These are phyloP conservation scores for Muscidifurax raptorellus DNA, from an alignment of 1,140 invertebrate species.

Conservation along the genomic window DNA sequence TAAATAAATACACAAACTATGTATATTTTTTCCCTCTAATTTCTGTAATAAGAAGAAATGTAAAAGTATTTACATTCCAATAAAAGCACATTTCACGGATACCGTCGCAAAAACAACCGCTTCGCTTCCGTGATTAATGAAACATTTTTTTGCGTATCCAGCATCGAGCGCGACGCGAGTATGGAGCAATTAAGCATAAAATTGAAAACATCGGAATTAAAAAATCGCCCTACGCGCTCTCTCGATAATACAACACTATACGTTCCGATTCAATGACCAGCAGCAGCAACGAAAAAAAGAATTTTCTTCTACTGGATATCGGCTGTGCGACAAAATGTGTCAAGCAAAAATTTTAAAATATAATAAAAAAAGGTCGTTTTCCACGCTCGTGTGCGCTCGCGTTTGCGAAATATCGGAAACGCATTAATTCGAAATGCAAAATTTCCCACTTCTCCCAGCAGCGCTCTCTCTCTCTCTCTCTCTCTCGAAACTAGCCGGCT, in stretches of 20 bases:
- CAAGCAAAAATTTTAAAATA: background rate
- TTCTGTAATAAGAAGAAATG: too few relatives aligned
- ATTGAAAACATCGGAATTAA: constrained; percentile 12
- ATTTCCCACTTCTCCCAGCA: background rate
- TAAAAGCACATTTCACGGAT: constrained; percentile 9
- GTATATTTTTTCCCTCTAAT: too few relatives aligned
- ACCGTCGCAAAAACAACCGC: background rate
- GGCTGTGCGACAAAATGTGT: background rate
- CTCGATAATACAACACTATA: background rate
- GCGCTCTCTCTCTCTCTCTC: background rate
- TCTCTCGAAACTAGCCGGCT: background rate
- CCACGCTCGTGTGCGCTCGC: background rate
- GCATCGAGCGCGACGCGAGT: background rate
- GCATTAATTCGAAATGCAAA: constrained; percentile 19
- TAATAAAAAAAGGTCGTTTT: background rate
- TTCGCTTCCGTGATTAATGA: background rate
- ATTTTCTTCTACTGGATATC: background rate
- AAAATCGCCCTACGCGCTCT: background rate
- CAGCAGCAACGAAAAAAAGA: background rate
- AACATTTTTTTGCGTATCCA: background rate
- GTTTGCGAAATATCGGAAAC: constrained; percentile 13
- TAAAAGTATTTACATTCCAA: background rate
- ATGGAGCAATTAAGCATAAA: constrained; percentile 2
- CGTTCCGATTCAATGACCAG: background rate
- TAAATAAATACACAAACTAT: too few relatives aligned